These are phyloP conservation scores for Cabera pusaria DNA, from an alignment of 2,888 invertebrate species.

Conservation along the genomic window DNA sequence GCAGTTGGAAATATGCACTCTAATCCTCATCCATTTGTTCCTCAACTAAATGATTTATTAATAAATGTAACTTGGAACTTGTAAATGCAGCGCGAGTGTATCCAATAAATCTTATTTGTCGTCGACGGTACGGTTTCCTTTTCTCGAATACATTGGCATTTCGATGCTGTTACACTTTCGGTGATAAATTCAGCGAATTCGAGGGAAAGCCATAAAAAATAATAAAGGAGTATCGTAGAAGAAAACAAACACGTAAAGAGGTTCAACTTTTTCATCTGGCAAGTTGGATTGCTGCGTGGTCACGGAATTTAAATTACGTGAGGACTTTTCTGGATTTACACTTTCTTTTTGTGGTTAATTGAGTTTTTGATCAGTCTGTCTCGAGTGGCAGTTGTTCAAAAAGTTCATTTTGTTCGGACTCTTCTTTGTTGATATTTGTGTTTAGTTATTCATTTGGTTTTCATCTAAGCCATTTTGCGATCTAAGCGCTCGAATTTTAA, in stretches of 20 bases:
- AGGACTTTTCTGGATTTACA: slow-evolving; percentile 22
- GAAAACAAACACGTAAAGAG: slow-evolving; percentile 30
- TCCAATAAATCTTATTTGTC: slow-evolving; percentile 39
- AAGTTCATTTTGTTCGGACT: too few relatives aligned
- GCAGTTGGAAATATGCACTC: slow-evolving; percentile 18
- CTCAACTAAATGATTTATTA: slow-evolving; percentile 44
- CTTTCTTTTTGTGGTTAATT: slow-evolving; percentile 22
- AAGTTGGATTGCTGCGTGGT: slow-evolving; percentile 65
- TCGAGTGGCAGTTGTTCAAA: too few relatives aligned
- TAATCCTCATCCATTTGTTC: slow-evolving; percentile 24
- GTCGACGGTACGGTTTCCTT: slow-evolving; percentile 43
- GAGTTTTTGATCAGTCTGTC: slow-evolving; percentile 23
- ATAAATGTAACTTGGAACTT: slow-evolving; percentile 43
- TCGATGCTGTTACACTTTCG: slow-evolving; percentile 41
- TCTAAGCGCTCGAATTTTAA: too few relatives aligned
- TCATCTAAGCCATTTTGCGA: too few relatives aligned
- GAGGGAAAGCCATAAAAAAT: slow-evolving; percentile 50
- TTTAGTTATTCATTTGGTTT: not conserved
- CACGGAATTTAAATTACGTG: slow-evolving; percentile 55
- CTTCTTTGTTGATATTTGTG: too few relatives aligned
- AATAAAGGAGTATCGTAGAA: slow-evolving; percentile 47
- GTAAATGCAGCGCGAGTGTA: slow-evolving; percentile 41
- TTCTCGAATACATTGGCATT: slow-evolving; percentile 41
- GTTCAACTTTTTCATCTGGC: slow-evolving; percentile 60
- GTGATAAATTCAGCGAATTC: slow-evolving; percentile 51